Conservation (phyloP, 2,797 vertebrate species). For the Melanotaenia trifasciata region DNA sequence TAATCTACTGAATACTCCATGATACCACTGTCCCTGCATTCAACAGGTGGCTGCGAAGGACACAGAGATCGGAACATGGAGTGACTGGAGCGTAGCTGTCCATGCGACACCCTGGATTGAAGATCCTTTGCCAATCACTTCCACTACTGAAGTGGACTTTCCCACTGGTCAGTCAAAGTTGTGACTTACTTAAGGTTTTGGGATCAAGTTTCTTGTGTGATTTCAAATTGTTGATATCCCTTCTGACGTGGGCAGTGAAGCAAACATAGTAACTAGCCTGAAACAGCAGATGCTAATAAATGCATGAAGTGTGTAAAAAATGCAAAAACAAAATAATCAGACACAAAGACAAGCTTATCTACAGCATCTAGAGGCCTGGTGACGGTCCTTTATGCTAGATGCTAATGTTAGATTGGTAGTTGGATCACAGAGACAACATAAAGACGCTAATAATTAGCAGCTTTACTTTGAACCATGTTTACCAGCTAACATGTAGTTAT, state of each 20-base stretch:
- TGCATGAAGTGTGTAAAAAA: no score
- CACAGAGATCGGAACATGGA: slow-evolving; percentile 97
- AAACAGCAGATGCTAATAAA: no score
- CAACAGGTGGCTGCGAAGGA: slow-evolving; percentile 94
- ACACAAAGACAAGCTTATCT: no score
- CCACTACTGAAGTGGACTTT: slow-evolving; percentile 89
- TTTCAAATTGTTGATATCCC: not conserved
- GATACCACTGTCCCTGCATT: not conserved
- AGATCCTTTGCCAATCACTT: slow-evolving; percentile 87
- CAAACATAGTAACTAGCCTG: not conserved
- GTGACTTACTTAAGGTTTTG: not conserved
- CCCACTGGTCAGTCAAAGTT: slow-evolving; percentile 47
- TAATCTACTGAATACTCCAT: not conserved
- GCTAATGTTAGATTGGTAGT: no score
- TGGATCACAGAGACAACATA: no score
- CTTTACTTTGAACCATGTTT: no score
- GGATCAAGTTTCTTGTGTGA: not conserved
- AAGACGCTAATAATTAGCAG: no score
- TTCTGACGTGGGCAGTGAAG: not conserved
- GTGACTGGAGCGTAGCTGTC: slow-evolving; percentile 96
- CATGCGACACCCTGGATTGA: slow-evolving; percentile 97
- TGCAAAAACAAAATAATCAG: no score
- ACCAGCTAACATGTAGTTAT: not conserved
- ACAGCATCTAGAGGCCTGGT: no score
- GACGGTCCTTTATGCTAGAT: no score